These are phyloP conservation scores for Syrrhaptes paradoxus DNA, from an alignment of 2,113 vertebrate species.

Conservation along the genomic window DNA sequence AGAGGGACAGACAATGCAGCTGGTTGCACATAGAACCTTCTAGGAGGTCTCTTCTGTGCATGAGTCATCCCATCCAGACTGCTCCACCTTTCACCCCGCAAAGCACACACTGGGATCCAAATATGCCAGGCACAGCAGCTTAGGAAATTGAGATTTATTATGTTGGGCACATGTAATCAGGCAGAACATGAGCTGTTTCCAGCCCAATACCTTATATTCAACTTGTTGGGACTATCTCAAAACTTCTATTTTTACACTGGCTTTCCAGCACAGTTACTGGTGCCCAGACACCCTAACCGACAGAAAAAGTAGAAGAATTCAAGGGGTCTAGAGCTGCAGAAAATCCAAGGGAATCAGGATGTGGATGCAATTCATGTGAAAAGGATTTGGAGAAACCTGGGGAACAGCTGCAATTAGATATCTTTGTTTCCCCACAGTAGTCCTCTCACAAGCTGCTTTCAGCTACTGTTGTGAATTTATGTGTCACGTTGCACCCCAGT, in stretches of 20 bases:
- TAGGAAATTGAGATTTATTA: neutral
- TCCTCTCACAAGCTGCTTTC: neutral
- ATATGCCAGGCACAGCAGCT: conserved; percentile 11
- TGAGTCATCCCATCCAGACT: neutral
- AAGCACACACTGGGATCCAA: neutral
- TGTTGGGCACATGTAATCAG: neutral
- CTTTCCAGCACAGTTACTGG: neutral
- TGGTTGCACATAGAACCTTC: conserved; percentile 38
- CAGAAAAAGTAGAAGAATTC: neutral
- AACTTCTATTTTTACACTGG: neutral
- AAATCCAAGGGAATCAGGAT: neutral
- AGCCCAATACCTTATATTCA: neutral
- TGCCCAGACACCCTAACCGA: neutral
- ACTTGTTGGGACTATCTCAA: neutral
- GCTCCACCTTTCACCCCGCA: conserved; percentile 6
- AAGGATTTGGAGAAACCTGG: neutral
- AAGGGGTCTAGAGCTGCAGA: neutral
- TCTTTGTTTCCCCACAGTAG: neutral
- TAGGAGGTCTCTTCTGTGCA: neutral
- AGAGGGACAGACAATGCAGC: neutral
- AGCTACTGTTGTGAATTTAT: neutral
- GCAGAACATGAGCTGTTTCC: neutral
- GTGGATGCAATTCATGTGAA: neutral
- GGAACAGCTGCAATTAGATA: neutral
- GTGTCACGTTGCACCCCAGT: neutral